Conservation (phyloP, 2,113 vertebrate genomes). For the Phrynosoma platyrhinos region DNA sequence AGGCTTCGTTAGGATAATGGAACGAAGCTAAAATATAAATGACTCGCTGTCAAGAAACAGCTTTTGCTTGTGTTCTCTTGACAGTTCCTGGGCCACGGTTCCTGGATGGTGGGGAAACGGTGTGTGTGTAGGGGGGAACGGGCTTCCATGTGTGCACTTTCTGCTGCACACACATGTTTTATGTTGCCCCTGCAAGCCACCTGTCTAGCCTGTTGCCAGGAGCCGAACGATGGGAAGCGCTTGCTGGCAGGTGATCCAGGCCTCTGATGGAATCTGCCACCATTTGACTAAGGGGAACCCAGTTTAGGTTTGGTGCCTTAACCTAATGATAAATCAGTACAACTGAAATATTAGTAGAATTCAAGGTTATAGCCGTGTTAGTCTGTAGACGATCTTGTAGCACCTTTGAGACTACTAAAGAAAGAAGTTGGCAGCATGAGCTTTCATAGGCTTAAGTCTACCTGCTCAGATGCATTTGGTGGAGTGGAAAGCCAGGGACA, state of each 20-base stretch:
- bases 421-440: too few species aligned
- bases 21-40: constrained; percentile 99
- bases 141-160: constrained; percentile 41
- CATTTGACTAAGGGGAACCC: background rate
- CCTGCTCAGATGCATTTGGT: too few species aligned
- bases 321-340: background rate
- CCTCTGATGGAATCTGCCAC: background rate
- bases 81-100: constrained; percentile 87
- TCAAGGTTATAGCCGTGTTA: too few species aligned
- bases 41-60: constrained; percentile 99
- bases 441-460: too few species aligned
- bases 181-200: background rate
- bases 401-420: too few species aligned
- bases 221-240: rapidly evolving
- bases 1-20: constrained; percentile 99
- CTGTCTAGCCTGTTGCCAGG: rapidly evolving
- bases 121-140: constrained; percentile 31
- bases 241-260: background rate
- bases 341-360: rapidly evolving
- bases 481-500: too few species aligned
- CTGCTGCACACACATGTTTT: rapidly evolving
- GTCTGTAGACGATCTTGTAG: too few species aligned
- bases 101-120: constrained; percentile 63
- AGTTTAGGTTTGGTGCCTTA: background rate
- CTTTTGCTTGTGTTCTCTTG: constrained; percentile 99